Evolutionary conservation across 2,797 vertebrate genomes (phyloP).

Genomic region (Otus scops): DNA sequence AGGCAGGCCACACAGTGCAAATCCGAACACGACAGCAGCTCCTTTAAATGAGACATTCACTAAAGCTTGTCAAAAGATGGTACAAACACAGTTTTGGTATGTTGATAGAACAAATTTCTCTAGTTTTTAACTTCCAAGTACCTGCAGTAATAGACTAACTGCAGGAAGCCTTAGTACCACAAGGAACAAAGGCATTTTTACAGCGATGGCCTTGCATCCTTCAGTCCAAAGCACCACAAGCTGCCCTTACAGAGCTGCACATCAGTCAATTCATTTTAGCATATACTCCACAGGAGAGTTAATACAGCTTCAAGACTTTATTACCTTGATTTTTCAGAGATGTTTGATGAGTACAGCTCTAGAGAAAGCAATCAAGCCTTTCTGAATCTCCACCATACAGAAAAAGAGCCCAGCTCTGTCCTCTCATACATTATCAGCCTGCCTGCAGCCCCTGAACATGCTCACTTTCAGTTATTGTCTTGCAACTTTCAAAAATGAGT

Average conservation of each 20-base stretch:
- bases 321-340: not conserved
- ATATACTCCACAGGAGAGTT: not conserved
- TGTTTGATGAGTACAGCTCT: not conserved
- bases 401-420: not conserved
- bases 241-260: not conserved
- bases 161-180: not conserved
- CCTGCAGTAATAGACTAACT: not conserved
- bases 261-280: not conserved
- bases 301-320: not conserved
- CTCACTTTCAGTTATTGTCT: accelerated
- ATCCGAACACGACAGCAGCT: not conserved
- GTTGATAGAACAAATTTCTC: not conserved
- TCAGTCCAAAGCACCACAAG: not conserved
- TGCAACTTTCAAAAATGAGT: not conserved
- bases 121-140: not conserved
- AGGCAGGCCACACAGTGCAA: not conserved
- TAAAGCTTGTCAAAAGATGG: not conserved
- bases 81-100: not conserved
- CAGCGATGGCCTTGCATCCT: accelerated
- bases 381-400: not conserved
- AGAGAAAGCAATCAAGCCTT: not conserved
- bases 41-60: not conserved
- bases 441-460: not conserved
- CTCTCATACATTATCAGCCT: not conserved
- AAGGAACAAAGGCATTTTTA: not conserved